A percentile compares a stretch with the other conserved stretches of the same genome.
These are phyloP conservation scores for Archaeoteleia sp. DNA, from an alignment of 2,888 invertebrate genomes.

Conservation along the genomic window DNA sequence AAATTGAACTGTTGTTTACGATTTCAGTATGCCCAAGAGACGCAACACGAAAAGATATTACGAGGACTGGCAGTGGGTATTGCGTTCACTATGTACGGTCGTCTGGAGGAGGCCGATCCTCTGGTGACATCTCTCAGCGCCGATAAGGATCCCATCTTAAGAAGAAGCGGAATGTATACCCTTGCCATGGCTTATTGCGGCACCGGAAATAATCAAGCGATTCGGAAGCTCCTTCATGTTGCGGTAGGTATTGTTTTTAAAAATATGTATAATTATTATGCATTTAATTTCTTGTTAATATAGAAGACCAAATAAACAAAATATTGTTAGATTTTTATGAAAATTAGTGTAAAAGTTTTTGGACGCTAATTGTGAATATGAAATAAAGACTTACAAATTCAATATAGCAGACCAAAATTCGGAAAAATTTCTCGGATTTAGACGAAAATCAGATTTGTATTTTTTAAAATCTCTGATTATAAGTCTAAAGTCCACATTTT, in stretches of 20 bases:
- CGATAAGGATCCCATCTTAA: slow-evolving; percentile 95
- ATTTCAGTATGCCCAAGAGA: slow-evolving; percentile 90
- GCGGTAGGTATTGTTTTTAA: slow-evolving; percentile 92
- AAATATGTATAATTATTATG: too few relatives aligned
- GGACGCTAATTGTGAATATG: too few relatives aligned
- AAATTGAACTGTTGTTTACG: slow-evolving; percentile 14
- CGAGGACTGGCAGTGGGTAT: slow-evolving; percentile 98
- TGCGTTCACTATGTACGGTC: slow-evolving; percentile 96
- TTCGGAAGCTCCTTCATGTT: slow-evolving; percentile 93
- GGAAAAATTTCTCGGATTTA: too few relatives aligned
- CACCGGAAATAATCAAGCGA: slow-evolving; percentile 97
- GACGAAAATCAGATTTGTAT: too few relatives aligned
- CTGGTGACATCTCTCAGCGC: slow-evolving; percentile 91
- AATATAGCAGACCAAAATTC: too few relatives aligned
- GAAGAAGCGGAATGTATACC: slow-evolving; percentile 98
- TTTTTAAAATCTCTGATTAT: too few relatives aligned
- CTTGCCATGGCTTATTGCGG: slow-evolving; percentile 99
- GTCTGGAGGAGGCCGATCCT: slow-evolving; percentile 96
- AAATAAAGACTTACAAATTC: too few relatives aligned
- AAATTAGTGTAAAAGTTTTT: too few relatives aligned
- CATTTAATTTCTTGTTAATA: too few relatives aligned
- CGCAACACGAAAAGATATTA: slow-evolving; percentile 98
- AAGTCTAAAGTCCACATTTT: too few relatives aligned
- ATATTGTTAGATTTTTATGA: too few relatives aligned
- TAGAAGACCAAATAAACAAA: too few relatives aligned